Conservation (phyloP, 2,888 invertebrate genomes). For the Ommatoiulus sabulosus region DNA sequence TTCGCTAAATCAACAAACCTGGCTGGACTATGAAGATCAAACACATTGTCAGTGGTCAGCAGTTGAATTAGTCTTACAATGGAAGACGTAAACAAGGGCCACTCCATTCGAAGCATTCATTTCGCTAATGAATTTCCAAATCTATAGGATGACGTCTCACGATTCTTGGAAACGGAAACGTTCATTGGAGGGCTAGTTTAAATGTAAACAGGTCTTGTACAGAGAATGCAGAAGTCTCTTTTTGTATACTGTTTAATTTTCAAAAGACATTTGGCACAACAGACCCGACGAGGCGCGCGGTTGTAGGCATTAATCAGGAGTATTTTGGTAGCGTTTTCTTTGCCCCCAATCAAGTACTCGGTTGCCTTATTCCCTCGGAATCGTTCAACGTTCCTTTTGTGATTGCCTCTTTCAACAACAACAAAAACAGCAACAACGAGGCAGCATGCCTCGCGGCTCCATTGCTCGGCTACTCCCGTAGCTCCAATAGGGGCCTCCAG, state of each 20-base stretch:
- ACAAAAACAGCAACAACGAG: not conserved
- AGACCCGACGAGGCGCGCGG: not conserved
- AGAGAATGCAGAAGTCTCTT: not conserved
- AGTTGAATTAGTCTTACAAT: too few species aligned
- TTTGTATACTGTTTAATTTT: not conserved
- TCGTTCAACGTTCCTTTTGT: not conserved
- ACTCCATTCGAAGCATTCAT: too few species aligned
- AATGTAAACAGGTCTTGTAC: not conserved
- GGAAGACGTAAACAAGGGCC: too few species aligned
- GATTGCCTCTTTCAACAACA: conserved; percentile 11
- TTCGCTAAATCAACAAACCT: too few species aligned
- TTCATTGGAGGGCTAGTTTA: not conserved
- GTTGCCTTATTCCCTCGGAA: not conserved
- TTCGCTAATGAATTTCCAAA: too few species aligned
- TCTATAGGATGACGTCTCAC: too few species aligned
- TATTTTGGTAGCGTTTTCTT: not conserved
- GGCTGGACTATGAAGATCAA: too few species aligned
- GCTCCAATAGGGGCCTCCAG: not conserved
- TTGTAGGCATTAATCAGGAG: not conserved
- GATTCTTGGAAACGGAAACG: too few species aligned
- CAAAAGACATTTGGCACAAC: not conserved
- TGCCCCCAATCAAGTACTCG: not conserved
- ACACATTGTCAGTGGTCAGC: too few species aligned
- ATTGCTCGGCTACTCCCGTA: not conserved
- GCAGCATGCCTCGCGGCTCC: not conserved